Conservation (phyloP, 2,888 invertebrate species). For the Ornithoptera alexandrae region DNA sequence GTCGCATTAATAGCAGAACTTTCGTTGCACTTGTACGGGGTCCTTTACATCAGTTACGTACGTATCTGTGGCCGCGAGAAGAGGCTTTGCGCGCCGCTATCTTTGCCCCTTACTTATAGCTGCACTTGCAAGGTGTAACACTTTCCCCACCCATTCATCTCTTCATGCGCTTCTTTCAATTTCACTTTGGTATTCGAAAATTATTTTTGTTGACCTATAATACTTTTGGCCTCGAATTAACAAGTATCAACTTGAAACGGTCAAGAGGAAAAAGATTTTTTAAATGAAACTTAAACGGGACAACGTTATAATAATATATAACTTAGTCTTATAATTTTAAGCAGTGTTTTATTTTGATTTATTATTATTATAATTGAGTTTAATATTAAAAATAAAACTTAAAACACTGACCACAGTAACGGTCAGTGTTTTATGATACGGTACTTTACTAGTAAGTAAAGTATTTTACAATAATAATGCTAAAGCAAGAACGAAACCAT, state of each 20-base stretch:
- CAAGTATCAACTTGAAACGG: not conserved
- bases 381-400: too few species aligned
- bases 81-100: slow-evolving; percentile 60
- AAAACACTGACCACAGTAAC: too few species aligned
- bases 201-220: slow-evolving; percentile 17
- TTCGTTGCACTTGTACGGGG: slow-evolving; percentile 26
- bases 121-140: slow-evolving; percentile 61
- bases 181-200: slow-evolving; percentile 38
- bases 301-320: too few species aligned
- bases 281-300: too few species aligned
- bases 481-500: too few species aligned
- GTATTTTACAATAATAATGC: too few species aligned
- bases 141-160: slow-evolving; percentile 71
- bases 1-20: slow-evolving; percentile 28
- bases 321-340: too few species aligned
- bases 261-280: not conserved
- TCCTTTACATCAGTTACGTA: slow-evolving; percentile 27
- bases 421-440: too few species aligned
- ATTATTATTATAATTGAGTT: too few species aligned
- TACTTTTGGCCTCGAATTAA: slow-evolving; percentile 5
- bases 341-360: too few species aligned
- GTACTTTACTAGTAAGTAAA: too few species aligned
- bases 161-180: slow-evolving; percentile 36
- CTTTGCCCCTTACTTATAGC: slow-evolving; percentile 67
- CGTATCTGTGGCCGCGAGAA: slow-evolving; percentile 37